phyloP scores from a whole-genome alignment of 2,797 vertebrate genomes.

The Phalanger gymnotis region DNA sequence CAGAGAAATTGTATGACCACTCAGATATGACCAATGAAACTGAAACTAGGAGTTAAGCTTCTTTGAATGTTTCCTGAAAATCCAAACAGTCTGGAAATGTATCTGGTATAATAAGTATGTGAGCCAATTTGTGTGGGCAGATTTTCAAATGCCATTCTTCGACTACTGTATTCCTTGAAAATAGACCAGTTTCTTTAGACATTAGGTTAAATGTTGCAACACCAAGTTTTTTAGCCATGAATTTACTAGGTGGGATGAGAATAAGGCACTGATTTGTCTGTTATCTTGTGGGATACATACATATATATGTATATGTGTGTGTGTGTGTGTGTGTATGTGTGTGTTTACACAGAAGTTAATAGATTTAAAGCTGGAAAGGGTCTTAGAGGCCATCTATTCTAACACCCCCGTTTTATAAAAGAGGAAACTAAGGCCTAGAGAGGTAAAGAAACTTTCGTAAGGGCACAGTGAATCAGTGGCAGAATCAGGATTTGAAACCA shows the following conservation, averaged over 20 bases:
- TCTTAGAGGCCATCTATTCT: not conserved
- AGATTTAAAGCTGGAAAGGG: not conserved
- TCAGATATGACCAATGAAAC: not conserved
- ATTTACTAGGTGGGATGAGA: not conserved
- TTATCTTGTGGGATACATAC: not conserved
- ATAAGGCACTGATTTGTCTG: not conserved
- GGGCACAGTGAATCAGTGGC: not conserved
- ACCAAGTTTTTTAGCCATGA: conserved; percentile 27
- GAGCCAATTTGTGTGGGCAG: not conserved
- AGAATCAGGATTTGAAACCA: not conserved
- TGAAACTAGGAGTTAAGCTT: conserved; percentile 3
- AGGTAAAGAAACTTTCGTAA: not conserved
- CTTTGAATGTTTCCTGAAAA: conserved; percentile 24
- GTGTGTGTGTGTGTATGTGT: too few species aligned
- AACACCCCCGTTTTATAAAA: not conserved
- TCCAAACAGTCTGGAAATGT: conserved; percentile 6
- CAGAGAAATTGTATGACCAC: not conserved
- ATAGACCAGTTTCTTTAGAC: not conserved
- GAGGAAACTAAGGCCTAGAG: not conserved
- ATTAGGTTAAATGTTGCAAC: not conserved
- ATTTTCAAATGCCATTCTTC: not conserved
- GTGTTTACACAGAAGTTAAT: not conserved
- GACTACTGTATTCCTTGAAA: not conserved
- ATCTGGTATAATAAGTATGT: not conserved
- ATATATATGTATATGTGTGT: too few species aligned